phyloP scores from a whole-genome alignment of 2,113 vertebrate species.

The Catagonus wagneri region DNA sequence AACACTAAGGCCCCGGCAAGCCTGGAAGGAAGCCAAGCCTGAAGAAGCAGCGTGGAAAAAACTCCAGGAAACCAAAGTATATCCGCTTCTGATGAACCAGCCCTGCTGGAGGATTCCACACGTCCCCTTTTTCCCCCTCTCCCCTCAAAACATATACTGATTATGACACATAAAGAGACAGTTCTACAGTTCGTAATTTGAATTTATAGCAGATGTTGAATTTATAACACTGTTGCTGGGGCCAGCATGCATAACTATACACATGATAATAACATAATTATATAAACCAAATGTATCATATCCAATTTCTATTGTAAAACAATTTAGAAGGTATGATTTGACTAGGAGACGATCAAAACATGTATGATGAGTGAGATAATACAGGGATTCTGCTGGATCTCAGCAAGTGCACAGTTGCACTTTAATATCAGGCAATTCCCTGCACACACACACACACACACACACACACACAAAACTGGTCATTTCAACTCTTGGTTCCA shows the following conservation, averaged over 20 bases:
- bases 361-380: background rate
- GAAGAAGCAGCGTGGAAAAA: background rate
- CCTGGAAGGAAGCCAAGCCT: background rate
- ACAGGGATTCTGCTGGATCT: background rate
- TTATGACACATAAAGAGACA: background rate
- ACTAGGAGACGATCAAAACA: background rate
- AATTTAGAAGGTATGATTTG: background rate
- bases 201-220: background rate
- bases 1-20: background rate
- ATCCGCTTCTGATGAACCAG: background rate
- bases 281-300: background rate
- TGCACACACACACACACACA: background rate
- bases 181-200: background rate
- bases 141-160: background rate
- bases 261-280: background rate
- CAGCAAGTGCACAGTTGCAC: background rate
- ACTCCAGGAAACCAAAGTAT: too few species aligned
- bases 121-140: background rate
- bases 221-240: background rate
- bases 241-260: background rate
- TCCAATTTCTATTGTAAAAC: background rate
- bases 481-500: background rate
- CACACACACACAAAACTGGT: background rate
- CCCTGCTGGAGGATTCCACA: background rate
- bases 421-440: background rate